Base-by-base conservation (phyloP, 2,797 vertebrate species). In the Bradypodion pumilum region DNA sequence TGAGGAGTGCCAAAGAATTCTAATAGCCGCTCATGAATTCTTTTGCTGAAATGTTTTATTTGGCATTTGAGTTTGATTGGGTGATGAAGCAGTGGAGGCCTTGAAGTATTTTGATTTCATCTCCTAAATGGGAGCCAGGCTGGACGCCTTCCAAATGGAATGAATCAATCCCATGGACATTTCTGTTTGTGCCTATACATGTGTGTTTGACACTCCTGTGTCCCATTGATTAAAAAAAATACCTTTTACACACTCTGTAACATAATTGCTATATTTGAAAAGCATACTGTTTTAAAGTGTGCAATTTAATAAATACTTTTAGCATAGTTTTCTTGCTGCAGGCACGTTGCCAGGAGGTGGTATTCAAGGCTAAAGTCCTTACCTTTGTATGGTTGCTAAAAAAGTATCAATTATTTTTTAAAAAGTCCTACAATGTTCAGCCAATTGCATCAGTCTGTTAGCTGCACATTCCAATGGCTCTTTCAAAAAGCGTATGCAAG, bases 401-500 rank as follows among this genome's bases (percentile, higher is more conserved):
- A 94, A 95, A 94, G 92, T 93, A 93, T 92, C 92, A 94, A 90
- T 94, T 93, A 93, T n/a, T n/a, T n/a, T n/a, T n/a, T 87, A 87
- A 87, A 89, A 91, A 80, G 92, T 89, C 93, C 90, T 83, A 89
- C 93, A 94, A 86, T 89, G 74, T 94, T 94, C 88, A 87, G 21
- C 91, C 94, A 94, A 91, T 90, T 72, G 82, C 89, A 80, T 15
- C 68, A 21, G 75, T 88, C 91, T 87, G 82, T 86, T 87, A 93
- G 88, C 56, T 52, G 85, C 91, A 93, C 37, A 65, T 93, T 92
- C 85, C 86, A 82, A 89, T 87, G 89, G 88, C 92, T 91, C 88
- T 90, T 89, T 91, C 78, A 89, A 87, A 88, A 89, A 93, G 90
- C 85, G 76, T 12, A 6, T 88, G 86, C 87, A 84, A 91, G 77